These are phyloP conservation scores for Hiodon tergisus DNA, from an alignment of 2,113 vertebrate species.

Conservation along the genomic window DNA sequence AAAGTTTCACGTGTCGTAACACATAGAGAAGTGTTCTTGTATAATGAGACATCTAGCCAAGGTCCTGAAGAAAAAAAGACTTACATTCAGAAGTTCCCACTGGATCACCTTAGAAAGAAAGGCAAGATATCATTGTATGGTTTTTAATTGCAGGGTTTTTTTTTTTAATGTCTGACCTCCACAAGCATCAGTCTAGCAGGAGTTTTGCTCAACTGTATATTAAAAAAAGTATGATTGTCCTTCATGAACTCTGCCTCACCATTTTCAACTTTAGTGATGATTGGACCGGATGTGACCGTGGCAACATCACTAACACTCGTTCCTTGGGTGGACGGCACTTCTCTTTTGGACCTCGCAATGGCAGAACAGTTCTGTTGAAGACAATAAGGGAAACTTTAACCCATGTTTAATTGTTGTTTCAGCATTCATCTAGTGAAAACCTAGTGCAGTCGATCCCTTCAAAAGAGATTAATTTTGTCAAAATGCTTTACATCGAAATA, in stretches of 20 bases:
- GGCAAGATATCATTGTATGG: too few relatives aligned
- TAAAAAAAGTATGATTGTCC: neutral
- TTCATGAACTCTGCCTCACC: constrained; percentile 34
- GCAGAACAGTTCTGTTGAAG: constrained; percentile 37
- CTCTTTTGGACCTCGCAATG: constrained; percentile 34
- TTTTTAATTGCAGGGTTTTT: too few relatives aligned
- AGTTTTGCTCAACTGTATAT: neutral
- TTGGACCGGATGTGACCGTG: constrained; percentile 48
- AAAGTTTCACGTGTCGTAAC: too few relatives aligned
- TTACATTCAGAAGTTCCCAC: too few relatives aligned
- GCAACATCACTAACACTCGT: constrained; percentile 45
- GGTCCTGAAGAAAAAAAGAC: too few relatives aligned
- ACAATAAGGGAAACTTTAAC: neutral
- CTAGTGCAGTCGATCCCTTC: neutral
- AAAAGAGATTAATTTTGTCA: neutral
- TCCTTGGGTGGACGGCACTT: neutral
- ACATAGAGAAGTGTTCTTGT: too few relatives aligned
- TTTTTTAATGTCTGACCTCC: too few relatives aligned
- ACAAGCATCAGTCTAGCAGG: too few relatives aligned
- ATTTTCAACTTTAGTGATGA: constrained; percentile 24
- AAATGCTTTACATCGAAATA: neutral
- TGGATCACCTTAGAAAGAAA: too few relatives aligned
- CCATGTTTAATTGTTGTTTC: neutral
- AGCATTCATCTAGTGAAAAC: neutral
- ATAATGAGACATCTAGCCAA: too few relatives aligned